These are phyloP conservation scores for Fragum sueziense DNA, from an alignment of 2,888 invertebrate genomes.

Conservation along the genomic window DNA sequence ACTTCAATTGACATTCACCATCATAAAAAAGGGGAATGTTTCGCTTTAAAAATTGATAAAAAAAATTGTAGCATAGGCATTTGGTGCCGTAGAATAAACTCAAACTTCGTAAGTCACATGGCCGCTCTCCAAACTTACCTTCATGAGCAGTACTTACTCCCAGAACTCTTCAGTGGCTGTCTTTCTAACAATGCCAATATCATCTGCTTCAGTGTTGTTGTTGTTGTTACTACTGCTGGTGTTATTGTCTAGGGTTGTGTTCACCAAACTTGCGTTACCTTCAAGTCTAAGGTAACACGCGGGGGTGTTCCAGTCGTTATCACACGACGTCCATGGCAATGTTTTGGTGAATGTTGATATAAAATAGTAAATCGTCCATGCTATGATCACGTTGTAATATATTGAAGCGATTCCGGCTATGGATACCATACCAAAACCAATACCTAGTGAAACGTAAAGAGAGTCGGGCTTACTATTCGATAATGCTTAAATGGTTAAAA, in stretches of 20 bases:
- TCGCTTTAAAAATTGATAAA: too few species aligned
- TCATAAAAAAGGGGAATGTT: too few species aligned
- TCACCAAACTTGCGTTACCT: too few species aligned
- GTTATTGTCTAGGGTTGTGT: neutral
- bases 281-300: neutral
- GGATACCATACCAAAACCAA: constrained; percentile 6
- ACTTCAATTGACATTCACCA: too few species aligned
- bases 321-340: neutral
- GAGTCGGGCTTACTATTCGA: too few species aligned
- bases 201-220: too few species aligned
- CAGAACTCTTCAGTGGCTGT: constrained; percentile 6
- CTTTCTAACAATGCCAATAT: neutral
- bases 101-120: too few species aligned
- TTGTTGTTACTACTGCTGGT: neutral
- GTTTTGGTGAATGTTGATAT: neutral
- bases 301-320: neutral
- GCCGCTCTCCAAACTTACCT: too few species aligned
- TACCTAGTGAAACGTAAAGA: neutral
- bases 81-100: too few species aligned
- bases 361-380: neutral
- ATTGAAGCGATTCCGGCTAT: neutral
- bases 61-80: too few species aligned
- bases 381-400: neutral
- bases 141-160: too few species aligned
- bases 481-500: too few species aligned